Evolutionary conservation across 2,888 invertebrate genomes (phyloP), one percentile per base, ranked within the genome.

Genomic region (Argyra leucocephala): DNA sequence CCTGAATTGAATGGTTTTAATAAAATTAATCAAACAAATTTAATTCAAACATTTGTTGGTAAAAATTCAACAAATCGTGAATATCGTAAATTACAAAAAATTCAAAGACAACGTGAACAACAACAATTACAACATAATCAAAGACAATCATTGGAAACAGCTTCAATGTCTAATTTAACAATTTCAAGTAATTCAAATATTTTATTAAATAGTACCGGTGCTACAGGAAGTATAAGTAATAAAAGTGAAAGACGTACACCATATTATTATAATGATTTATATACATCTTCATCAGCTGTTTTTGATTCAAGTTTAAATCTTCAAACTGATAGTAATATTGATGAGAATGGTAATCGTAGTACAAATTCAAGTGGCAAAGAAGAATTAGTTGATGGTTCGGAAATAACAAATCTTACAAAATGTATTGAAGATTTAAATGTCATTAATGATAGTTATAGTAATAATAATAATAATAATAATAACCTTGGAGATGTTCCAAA

Each of bases 291-390:
- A 3, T 72, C 77, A 12, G 21, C 65, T 15, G 73, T 78, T 60
- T 79, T 79, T 66, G 78, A 78, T 71, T 79, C 79, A 62, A 78
- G 77, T 69, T 70, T 79, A 69, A 78, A 79, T 72, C 72, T 79
- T 63, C 70, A 64, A 23, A 64, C 77, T 68, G 75, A 74, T 69
- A 71, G 70, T 61, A 67, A 67, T 36, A 67, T 74, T 69, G 72
- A 74, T 70, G 64, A 72, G 65, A 68, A 67, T 22, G 68, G 68
- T 63, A 63, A 57, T 60, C 66, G 67, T 62, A 67, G 64, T 57
- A 66, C 65, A 62, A 64, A 36, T 15, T 37, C 65, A 15, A 69
- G 64, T 64, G 57, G 61, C 12, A 69, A 67, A 59, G 66, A 70
- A 24, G 69, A 66, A 60, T 67, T 66, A 22, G 66, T 67, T 58